These are phyloP conservation scores for Popillia japonica DNA, from an alignment of 1,140 invertebrate species.

Conservation along the genomic window DNA sequence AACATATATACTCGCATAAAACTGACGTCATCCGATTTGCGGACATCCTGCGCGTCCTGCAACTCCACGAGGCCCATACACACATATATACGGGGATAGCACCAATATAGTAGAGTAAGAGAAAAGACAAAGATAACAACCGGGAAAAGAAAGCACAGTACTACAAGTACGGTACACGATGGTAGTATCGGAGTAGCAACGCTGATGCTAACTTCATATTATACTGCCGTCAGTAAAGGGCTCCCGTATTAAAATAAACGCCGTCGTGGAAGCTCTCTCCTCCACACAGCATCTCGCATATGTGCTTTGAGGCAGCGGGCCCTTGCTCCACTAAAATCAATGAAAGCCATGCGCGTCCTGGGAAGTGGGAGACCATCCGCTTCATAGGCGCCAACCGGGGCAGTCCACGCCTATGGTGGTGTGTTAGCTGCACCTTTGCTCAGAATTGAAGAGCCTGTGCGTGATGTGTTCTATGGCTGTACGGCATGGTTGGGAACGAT, in stretches of 20 bases:
- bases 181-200: neutral
- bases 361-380: conserved; percentile 52
- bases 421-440: conserved; percentile 57
- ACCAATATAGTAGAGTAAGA: too few relatives aligned
- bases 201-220: neutral
- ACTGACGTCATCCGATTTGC: neutral
- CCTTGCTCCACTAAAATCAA: conserved; percentile 51
- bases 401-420: conserved; percentile 61
- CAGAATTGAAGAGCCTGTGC: conserved; percentile 53
- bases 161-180: too few relatives aligned
- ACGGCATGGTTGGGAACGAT: conserved; percentile 51
- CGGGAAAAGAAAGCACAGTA: neutral
- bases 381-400: conserved; percentile 57
- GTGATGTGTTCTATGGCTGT: conserved; percentile 54
- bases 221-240: neutral
- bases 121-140: neutral
- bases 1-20: neutral
- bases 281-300: neutral
- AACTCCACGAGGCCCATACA: conserved; percentile 8
- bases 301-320: conserved; percentile 42
- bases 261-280: neutral
- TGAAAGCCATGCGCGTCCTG: conserved; percentile 55
- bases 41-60: neutral
- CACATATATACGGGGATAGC: too few relatives aligned
- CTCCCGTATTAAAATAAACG: neutral